phyloP scores from a whole-genome alignment of 2,888 invertebrate genomes.

The Acronicta alni region DNA sequence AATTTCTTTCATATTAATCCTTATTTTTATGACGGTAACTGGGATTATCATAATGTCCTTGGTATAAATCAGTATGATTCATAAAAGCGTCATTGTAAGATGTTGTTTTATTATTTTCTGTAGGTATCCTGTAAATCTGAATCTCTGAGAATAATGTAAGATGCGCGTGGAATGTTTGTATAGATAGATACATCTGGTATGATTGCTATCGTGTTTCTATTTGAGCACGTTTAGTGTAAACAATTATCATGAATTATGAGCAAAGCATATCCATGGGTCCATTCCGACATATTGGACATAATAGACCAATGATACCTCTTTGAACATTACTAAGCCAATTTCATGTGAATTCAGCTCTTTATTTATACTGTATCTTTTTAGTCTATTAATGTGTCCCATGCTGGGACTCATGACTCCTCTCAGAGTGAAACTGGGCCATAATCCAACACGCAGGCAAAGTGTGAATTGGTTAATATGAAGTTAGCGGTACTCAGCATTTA shows the following conservation, averaged over 20 bases:
- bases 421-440: background rate
- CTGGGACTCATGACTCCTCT: background rate
- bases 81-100: constrained; percentile 14
- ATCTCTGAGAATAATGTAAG: constrained; percentile 1
- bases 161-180: background rate
- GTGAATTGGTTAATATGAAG: constrained; percentile 6
- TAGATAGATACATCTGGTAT: background rate
- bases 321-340: no score
- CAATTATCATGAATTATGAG: no score
- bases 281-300: background rate
- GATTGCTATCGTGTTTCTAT: background rate
- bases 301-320: constrained; percentile 5
- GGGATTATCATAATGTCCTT: constrained; percentile 12
- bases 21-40: constrained; percentile 7
- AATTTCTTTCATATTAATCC: constrained; percentile 9
- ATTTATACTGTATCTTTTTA: no score
- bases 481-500: constrained; percentile 17
- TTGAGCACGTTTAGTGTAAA: background rate
- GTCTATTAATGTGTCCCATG: constrained; percentile 13
- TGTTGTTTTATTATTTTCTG: constrained; percentile 9
- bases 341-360: no score
- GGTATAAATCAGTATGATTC: constrained; percentile 3
- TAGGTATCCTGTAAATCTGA: background rate
- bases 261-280: no score
- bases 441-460: background rate